Conservation (phyloP, 2,888 invertebrate genomes). For the Escarpia spicata region DNA sequence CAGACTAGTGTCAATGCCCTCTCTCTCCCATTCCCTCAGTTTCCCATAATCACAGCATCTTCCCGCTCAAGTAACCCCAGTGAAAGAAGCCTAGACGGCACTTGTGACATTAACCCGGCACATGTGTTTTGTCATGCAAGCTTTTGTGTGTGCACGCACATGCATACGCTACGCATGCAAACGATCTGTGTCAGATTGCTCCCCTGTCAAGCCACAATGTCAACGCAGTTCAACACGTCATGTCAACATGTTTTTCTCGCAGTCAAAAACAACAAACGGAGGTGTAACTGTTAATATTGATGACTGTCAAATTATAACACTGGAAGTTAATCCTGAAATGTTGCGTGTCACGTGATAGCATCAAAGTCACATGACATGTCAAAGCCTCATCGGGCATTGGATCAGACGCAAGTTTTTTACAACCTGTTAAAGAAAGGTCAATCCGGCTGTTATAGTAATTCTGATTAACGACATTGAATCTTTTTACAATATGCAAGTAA, state of each 20-base stretch:
- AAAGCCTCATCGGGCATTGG: not conserved
- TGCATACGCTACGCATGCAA: not conserved
- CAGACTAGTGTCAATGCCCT: not conserved
- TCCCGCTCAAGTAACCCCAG: not conserved
- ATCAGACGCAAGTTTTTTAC: not conserved
- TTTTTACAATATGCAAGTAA: not conserved
- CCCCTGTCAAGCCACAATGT: not conserved
- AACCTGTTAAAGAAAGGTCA: not conserved
- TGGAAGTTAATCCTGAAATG: not conserved
- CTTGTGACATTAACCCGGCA: not conserved
- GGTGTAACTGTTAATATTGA: not conserved
- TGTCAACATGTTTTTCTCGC: not conserved
- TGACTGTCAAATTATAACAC: not conserved
- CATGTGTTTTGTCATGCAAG: not conserved
- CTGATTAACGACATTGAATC: not conserved
- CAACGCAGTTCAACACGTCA: not conserved
- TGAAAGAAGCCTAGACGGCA: not conserved
- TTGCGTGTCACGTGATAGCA: not conserved
- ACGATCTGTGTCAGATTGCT: not conserved
- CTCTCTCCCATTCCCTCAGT: not conserved
- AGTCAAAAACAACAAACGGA: not conserved
- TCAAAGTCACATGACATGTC: not conserved
- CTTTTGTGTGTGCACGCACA: not conserved
- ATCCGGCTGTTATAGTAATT: not conserved
- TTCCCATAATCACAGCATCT: not conserved